phyloP scores from a whole-genome alignment of 2,888 invertebrate genomes.

The Blastobasis lacticolella region DNA sequence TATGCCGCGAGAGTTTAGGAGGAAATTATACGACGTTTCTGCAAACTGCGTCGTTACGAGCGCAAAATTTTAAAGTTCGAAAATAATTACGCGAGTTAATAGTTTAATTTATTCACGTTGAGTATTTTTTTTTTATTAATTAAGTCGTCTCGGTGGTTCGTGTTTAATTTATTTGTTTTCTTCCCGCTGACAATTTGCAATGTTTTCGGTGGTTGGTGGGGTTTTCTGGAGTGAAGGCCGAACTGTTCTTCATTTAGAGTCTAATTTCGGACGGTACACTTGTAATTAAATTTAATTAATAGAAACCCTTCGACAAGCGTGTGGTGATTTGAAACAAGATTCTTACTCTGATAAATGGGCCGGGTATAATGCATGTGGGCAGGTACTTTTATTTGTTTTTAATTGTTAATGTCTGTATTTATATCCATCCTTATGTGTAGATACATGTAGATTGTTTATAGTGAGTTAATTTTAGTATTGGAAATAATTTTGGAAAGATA shows the following conservation, averaged over 20 bases:
- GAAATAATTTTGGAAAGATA: too few relatives aligned
- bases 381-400: too few relatives aligned
- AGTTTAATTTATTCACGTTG: slow-evolving; percentile 35
- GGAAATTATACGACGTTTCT: neutral
- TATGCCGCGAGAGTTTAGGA: too few relatives aligned
- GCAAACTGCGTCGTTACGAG: neutral
- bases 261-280: neutral
- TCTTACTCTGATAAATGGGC: too few relatives aligned
- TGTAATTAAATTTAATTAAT: slow-evolving; percentile 5
- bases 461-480: too few relatives aligned
- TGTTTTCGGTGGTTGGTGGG: slow-evolving; percentile 9
- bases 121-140: slow-evolving; percentile 42
- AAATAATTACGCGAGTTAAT: slow-evolving; percentile 14
- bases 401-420: too few relatives aligned
- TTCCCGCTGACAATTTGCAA: slow-evolving; percentile 30
- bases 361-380: too few relatives aligned
- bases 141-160: slow-evolving; percentile 48
- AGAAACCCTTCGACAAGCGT: slow-evolving; percentile 5
- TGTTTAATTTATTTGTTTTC: slow-evolving; percentile 36
- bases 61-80: slow-evolving; percentile 2
- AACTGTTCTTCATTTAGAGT: neutral
- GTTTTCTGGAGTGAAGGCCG: neutral
- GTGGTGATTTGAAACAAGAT: slow-evolving; percentile 6
- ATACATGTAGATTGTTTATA: too few relatives aligned
- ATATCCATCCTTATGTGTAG: too few relatives aligned